Base-by-base conservation (phyloP, 1,140 invertebrate species). In the Aricia agestis region DNA sequence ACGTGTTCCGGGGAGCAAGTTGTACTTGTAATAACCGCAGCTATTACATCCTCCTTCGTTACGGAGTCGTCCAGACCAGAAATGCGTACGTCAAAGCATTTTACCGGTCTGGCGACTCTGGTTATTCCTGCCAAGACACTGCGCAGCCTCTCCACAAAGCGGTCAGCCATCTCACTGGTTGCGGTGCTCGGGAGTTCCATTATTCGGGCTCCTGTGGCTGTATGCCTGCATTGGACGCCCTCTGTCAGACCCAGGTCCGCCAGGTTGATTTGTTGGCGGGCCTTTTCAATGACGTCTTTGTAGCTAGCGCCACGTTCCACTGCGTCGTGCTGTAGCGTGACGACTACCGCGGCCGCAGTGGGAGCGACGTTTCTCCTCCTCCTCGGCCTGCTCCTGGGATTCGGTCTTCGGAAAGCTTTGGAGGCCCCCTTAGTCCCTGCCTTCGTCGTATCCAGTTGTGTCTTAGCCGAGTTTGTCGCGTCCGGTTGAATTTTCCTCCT, bases 111-210 rank as follows among this genome's bases (percentile, higher is more conserved):
- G n/a, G n/a, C n/a, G n/a, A n/a, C n/a, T n/a, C n/a, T n/a, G n/a
- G 67, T 61, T 4, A 45, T 45, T 0, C 42, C 58, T 0, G 42
- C 41, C 0, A 76, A 15, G 0, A 45, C 59, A 10, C 74, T 71
- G 9, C 17, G 36, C 0, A 79, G 9, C 7, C 41, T 63, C 1
- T 9, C n/a, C n/a, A n/a, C n/a, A n/a, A n/a, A n/a, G n/a, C n/a
- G n/a, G n/a, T n/a, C n/a, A n/a, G n/a, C n/a, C n/a, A n/a, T n/a
- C n/a, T n/a, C n/a, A n/a, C n/a, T n/a, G n/a, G n/a, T n/a, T n/a
- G n/a, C n/a, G n/a, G n/a, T 4, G 77, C 77, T 76, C 0, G 73
- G 61, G 0, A 79, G 10, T 18, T 78, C 77, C 0, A 81, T 32
- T 0, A 77, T 18, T 1, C 77, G 72, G 0, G 74, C 79, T 2